Base-by-base conservation (phyloP, 2,888 invertebrate species). In the Schrankia costaestrigalis region DNA sequence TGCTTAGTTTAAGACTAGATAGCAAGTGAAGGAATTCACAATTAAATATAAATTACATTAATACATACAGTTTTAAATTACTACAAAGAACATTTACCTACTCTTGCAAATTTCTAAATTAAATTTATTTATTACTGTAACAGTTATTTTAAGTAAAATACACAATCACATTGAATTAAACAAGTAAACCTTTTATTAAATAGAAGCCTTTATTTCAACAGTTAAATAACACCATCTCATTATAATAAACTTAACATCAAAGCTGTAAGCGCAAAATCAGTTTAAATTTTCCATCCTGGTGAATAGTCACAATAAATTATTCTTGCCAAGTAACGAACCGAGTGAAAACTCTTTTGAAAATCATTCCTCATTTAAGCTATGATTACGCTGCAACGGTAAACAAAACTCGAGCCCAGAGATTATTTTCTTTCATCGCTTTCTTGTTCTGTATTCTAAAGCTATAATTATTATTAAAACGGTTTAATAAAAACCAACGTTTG, bases 291-390 rank as follows among this genome's bases (percentile, higher is more conserved):
- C n/a, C 23, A 11, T 31, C 22, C 18, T 17, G 18, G 26, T 39
- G 21, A 39, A 42, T 42, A 40, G 33, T 53, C 14, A 25, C 21
- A n/a, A n/a, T n/a, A 21, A 21, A 34, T 38, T 35, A 42, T 35
- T 51, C 19, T 25, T 26, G 21, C 19, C 14, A 49, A 32, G 31
- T 39, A 43, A 48, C 21, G 34, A 42, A 33, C 23, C 17, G 35
- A 26, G 25, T 37, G 31, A 41, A 41, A 33, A 26, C 41, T 36
- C 46, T 59, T 59, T 59, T 50, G 46, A 43, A 42, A 62, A 63
- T 57, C 47, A 54, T 53, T 59, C 48, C 53, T 53, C 54, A 56
- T 66, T 63, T 54, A 61, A 58, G 50, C 56, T 51, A 35, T 54
- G 56, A 67, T 63, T 57, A 64, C 38, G 33, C 34, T 46, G 57